These are phyloP conservation scores for Tachuris rubrigastra DNA, from an alignment of 2,113 vertebrate genomes.

Conservation along the genomic window DNA sequence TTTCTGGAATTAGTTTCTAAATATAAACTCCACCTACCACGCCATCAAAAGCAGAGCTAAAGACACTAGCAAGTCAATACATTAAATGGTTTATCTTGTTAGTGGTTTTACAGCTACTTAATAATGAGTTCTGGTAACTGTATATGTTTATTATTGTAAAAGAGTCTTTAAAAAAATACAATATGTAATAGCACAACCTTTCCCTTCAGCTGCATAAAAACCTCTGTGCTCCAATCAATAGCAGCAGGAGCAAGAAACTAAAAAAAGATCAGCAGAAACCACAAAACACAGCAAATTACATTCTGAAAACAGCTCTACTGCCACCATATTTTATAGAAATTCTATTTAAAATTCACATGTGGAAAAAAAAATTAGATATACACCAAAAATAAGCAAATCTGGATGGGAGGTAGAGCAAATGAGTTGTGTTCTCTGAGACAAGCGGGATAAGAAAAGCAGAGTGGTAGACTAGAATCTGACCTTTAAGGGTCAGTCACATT, in stretches of 20 bases:
- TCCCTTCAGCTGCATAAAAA: slow-evolving; percentile 26
- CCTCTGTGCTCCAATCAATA: slow-evolving; percentile 23
- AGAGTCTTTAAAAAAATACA: neutral
- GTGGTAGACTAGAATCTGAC: slow-evolving; percentile 4
- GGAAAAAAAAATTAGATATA: neutral
- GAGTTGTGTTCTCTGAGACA: neutral
- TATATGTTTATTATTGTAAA: neutral
- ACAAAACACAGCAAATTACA: neutral
- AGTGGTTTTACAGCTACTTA: slow-evolving; percentile 30
- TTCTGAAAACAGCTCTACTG: neutral
- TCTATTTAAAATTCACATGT: neutral
- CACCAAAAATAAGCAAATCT: neutral
- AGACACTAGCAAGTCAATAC: neutral
- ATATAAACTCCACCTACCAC: neutral
- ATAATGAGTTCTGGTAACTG: slow-evolving; percentile 1
- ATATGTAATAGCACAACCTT: neutral
- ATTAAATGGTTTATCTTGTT: slow-evolving; percentile 5
- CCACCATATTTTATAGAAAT: neutral
- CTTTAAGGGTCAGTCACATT: slow-evolving; percentile 67
- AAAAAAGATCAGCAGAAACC: slow-evolving; percentile 22
- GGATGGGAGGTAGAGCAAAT: neutral
- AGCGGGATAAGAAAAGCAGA: neutral
- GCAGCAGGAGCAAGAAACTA: neutral
- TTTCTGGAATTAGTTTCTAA: slow-evolving; percentile 25
- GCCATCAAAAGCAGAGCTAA: neutral